A percentile compares a stretch with the other conserved stretches of the same genome.
Evolutionary conservation across 2,113 vertebrate genomes (phyloP).

Genomic region (Nycticorax nycticorax): DNA sequence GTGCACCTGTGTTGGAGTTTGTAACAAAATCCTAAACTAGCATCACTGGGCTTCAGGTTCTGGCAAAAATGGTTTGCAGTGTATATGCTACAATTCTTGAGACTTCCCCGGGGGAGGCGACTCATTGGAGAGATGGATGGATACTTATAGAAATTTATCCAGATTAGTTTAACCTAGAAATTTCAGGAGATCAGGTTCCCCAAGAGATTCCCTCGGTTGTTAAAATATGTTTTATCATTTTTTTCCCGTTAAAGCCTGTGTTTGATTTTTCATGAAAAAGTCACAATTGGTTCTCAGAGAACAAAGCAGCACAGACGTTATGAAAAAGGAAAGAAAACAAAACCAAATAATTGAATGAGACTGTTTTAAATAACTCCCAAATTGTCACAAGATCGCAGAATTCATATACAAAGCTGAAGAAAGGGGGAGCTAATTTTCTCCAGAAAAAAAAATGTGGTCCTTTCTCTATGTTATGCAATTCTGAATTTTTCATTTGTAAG

Average conservation of each 20-base stretch:
- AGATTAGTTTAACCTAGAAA: background rate
- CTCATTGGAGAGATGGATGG: conserved; percentile 10
- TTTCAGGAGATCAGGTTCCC: background rate
- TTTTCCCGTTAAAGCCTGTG: background rate
- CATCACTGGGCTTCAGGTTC: background rate
- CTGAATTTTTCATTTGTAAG: background rate
- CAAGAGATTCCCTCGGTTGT: background rate
- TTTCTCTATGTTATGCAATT: background rate
- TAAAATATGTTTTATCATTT: background rate
- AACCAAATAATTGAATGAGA: background rate
- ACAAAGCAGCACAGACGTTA: background rate
- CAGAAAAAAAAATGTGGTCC: background rate
- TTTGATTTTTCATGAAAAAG: background rate
- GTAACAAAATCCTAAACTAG: conserved; percentile 42
- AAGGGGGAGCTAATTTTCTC: conserved; percentile 46
- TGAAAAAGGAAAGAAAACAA: background rate
- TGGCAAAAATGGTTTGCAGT: background rate
- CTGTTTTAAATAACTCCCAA: background rate
- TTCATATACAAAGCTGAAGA: background rate
- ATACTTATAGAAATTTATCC: background rate
- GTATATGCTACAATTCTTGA: background rate
- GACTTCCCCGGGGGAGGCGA: background rate
- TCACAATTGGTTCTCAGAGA: background rate
- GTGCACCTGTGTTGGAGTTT: background rate
- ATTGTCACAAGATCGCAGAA: background rate